These are phyloP conservation scores for Epistrophella euchroma DNA, from an alignment of 2,888 invertebrate genomes.

Conservation along the genomic window DNA sequence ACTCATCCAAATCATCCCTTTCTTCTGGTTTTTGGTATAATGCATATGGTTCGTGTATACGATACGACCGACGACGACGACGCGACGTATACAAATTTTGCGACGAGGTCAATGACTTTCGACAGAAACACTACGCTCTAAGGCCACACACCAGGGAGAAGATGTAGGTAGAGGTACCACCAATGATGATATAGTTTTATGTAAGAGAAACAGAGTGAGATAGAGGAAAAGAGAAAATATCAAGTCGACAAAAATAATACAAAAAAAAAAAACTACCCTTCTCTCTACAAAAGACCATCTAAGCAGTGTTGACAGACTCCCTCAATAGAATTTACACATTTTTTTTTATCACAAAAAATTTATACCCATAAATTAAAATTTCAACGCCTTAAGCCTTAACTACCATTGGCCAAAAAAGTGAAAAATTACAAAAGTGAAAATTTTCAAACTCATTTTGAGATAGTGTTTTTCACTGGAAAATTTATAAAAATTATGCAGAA, in stretches of 20 bases:
- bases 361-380: too few relatives aligned
- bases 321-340: not conserved
- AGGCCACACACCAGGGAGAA: slow-evolving; percentile 14
- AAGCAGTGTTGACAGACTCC: not conserved
- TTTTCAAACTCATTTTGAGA: too few relatives aligned
- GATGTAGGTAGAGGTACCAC: too few relatives aligned
- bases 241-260: not conserved
- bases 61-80: too few relatives aligned
- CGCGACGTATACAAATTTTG: slow-evolving; percentile 27
- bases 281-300: not conserved
- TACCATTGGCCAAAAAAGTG: too few relatives aligned
- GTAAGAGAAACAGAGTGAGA: slow-evolving; percentile 66
- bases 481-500: too few relatives aligned
- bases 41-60: slow-evolving; percentile 29
- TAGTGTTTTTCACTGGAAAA: too few relatives aligned
- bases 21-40: slow-evolving; percentile 2
- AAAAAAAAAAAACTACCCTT: slow-evolving; percentile 11
- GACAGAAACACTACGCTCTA: slow-evolving; percentile 47
- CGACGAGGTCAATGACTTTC: slow-evolving; percentile 68
- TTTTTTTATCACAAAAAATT: too few relatives aligned
- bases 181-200: not conserved
- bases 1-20: slow-evolving; percentile 49
- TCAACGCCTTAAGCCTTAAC: too few relatives aligned
- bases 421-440: too few relatives aligned
- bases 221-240: slow-evolving; percentile 41